Base-by-base conservation (phyloP, 2,797 vertebrate genomes). In the Myiotriccus ornatus region DNA sequence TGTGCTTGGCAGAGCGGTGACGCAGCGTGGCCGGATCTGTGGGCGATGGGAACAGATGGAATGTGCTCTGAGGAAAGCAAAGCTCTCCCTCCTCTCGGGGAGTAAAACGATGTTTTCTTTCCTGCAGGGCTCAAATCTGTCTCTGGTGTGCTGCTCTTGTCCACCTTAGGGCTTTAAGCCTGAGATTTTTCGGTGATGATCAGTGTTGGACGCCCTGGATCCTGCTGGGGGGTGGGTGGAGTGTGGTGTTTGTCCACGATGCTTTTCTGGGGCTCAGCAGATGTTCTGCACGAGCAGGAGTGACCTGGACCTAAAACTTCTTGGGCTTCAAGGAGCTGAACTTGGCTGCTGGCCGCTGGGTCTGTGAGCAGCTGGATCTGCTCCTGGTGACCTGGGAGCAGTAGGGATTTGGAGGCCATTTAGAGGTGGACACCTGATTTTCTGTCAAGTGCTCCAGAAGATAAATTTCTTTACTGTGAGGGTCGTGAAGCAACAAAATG, bases 21-120 rank as follows among this genome's bases (percentile, higher is more conserved):
- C 8, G 69, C 4, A 39, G 75, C 12, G 4, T 55, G 90, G 78
- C 81, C 13, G 34, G 81, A 85, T 95, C 88, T 80, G 94, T 91
- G 93, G 90, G 94, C 30, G 78, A 89, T 4, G 3, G 89, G 71
- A 90, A 89, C 92, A 95, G 94, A 94, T 95, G 94, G 89, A 73
- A 89, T 78, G 83, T 92, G 90, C 87, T 95, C 53, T 2, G 14
- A 67, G 85, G 76, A 75, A 87, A 91, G 82, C 67, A 91, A 87
- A 96, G 39, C 57, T 65, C 44, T 90, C 49, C 59, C 56, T 88
- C 79, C 9, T 4, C 67, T 50, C 21, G 1, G 78, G 81, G 89
- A 80, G 78, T 52, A 78, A 87, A 94, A 7, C 0, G 5, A 47
- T 64, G 82, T 74, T 92, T 97, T 86, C 62, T 52, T 69, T 82